phyloP scores from a whole-genome alignment of 2,797 vertebrate species.

The Momotus momota region DNA sequence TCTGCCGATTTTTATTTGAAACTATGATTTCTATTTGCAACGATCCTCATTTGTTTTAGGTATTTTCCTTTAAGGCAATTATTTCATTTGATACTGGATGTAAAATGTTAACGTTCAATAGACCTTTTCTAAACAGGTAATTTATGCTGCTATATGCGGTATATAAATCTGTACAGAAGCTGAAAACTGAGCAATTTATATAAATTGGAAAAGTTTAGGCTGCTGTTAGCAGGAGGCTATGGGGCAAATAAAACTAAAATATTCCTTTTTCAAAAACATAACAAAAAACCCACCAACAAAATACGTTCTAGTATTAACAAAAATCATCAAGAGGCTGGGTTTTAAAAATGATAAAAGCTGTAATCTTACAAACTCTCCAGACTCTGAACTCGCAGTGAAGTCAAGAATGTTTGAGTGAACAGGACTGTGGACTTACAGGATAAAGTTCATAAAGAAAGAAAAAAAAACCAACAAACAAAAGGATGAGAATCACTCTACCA shows the following conservation, averaged over 20 bases:
- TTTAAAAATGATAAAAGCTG: neutral
- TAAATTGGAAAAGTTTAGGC: neutral
- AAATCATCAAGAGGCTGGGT: neutral
- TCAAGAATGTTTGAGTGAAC: neutral
- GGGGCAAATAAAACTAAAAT: neutral
- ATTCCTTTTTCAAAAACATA: neutral
- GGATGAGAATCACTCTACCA: neutral
- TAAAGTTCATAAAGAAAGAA: neutral
- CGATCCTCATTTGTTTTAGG: neutral
- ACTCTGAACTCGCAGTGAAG: rapidly evolving
- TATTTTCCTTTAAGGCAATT: slow-evolving; percentile 39
- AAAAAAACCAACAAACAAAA: no score
- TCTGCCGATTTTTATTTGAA: slow-evolving; percentile 39
- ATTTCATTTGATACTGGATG: neutral
- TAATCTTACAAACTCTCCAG: neutral
- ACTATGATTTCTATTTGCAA: neutral
- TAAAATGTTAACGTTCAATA: slow-evolving; percentile 7
- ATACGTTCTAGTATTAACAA: neutral
- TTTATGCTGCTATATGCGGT: neutral
- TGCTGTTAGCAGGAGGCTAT: neutral
- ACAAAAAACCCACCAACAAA: neutral
- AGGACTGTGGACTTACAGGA: neutral
- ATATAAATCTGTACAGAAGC: neutral
- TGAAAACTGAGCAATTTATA: neutral
- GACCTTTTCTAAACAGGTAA: neutral